Conservation (phyloP, 2,888 invertebrate species). For the Yponomeuta evonymella region DNA sequence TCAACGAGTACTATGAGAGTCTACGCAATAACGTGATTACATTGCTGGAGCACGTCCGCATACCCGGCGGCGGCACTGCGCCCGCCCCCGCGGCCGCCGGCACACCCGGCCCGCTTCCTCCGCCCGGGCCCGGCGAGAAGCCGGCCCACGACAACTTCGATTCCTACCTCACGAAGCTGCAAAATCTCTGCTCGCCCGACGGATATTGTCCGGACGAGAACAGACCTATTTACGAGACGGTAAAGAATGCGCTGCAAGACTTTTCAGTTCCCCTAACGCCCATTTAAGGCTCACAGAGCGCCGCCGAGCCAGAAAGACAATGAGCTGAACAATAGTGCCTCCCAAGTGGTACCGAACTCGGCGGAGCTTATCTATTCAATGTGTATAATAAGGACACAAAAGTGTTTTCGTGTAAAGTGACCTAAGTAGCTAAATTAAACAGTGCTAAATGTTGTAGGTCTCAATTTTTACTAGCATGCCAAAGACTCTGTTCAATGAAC, state of each 20-base stretch:
- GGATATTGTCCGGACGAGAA: constrained; percentile 89
- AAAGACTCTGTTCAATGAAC: constrained; percentile 13
- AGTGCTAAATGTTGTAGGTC: background rate
- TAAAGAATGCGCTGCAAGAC: constrained; percentile 93
- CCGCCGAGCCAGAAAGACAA: constrained; percentile 68
- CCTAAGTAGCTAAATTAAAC: background rate
- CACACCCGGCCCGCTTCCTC: constrained; percentile 56
- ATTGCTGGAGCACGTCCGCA: constrained; percentile 90
- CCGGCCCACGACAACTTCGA: constrained; percentile 93
- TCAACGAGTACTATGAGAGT: constrained; percentile 95
- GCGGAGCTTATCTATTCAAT: constrained; percentile 51
- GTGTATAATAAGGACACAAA: constrained; percentile 3
- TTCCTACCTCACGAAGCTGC: constrained; percentile 93
- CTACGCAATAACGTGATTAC: constrained; percentile 94
- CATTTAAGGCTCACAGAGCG: constrained; percentile 81
- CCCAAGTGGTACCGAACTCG: constrained; percentile 34
- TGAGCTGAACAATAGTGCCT: constrained; percentile 31
- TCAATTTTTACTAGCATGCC: constrained; percentile 15
- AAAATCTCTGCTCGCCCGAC: constrained; percentile 91
- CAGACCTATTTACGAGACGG: constrained; percentile 91
- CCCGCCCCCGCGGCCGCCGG: constrained; percentile 48
- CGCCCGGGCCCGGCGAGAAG: constrained; percentile 76
- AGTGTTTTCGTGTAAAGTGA: constrained; percentile 15
- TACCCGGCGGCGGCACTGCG: constrained; percentile 81
- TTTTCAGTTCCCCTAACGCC: constrained; percentile 93